Evolutionary conservation across 2,797 vertebrate species (phyloP).

Genomic region (Eulemur albifrons): DNA sequence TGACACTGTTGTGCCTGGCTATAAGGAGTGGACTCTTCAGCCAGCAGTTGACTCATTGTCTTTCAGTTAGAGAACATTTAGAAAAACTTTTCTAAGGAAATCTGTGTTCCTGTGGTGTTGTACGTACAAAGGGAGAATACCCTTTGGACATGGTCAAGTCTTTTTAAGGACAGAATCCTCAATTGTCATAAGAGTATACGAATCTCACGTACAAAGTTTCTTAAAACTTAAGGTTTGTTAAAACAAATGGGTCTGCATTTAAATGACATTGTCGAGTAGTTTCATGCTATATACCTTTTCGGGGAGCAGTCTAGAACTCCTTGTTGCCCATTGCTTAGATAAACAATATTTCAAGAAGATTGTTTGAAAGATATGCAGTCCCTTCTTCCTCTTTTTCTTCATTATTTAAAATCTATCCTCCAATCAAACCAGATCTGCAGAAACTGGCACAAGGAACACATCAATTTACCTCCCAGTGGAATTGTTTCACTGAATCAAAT

Average conservation of each 20-base stretch:
- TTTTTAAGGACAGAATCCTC: background rate
- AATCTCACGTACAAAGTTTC: background rate
- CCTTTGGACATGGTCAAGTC: background rate
- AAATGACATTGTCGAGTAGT: background rate
- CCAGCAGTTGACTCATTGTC: background rate
- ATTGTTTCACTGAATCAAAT: slow-evolving; percentile 13
- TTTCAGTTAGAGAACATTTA: background rate
- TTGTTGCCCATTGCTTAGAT: background rate
- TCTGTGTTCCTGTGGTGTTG: background rate
- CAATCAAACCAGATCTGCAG: slow-evolving; percentile 15
- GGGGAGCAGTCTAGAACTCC: background rate
- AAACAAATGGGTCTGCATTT: background rate
- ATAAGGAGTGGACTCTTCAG: background rate
- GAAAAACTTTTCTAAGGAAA: background rate
- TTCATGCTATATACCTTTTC: background rate
- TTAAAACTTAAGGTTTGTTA: background rate
- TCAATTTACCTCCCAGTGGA: background rate
- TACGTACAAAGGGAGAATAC: background rate
- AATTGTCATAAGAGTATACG: background rate
- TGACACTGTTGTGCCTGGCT: background rate
- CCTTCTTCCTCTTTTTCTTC: background rate
- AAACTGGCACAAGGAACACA: background rate
- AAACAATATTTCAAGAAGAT: background rate
- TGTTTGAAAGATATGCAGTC: background rate
- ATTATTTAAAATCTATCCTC: background rate